Evolutionary conservation across 2,797 vertebrate species (phyloP).

Genomic region (Galago senegalensis): DNA sequence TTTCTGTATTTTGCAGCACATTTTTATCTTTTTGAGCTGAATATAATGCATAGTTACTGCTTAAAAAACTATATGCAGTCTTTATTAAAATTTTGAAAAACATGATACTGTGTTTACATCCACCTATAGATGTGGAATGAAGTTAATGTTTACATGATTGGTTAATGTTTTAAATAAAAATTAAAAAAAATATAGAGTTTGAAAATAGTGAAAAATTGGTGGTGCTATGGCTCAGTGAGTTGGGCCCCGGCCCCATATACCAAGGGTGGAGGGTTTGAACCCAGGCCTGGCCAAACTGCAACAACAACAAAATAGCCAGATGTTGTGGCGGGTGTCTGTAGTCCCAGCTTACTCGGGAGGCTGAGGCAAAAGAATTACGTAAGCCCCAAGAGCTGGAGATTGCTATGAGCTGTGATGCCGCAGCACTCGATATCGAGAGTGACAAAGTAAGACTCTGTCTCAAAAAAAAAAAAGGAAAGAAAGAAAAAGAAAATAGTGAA

Average conservation of each 20-base stretch:
- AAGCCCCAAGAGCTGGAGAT: too few relatives aligned
- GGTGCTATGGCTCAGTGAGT: too few relatives aligned
- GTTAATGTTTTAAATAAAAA: constrained; percentile 37
- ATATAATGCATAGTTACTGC: constrained; percentile 21
- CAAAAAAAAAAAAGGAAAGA: not conserved
- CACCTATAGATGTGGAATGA: not conserved
- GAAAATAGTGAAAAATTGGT: constrained; percentile 44
- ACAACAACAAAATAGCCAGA: too few relatives aligned
- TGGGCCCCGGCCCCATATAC: too few relatives aligned
- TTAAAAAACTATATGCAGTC: not conserved
- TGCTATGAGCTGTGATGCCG: too few relatives aligned
- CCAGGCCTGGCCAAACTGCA: too few relatives aligned
- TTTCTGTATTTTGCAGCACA: constrained; percentile 80
- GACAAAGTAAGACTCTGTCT: too few relatives aligned
- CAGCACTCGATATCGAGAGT: too few relatives aligned
- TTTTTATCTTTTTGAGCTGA: constrained; percentile 67
- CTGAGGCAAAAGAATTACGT: too few relatives aligned
- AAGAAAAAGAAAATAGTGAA: constrained; percentile 36
- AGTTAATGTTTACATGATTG: constrained; percentile 29
- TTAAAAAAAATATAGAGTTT: not conserved
- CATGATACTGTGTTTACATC: not conserved
- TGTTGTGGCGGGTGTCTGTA: too few relatives aligned
- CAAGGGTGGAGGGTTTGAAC: too few relatives aligned
- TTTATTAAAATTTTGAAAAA: constrained; percentile 56
- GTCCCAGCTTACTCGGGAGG: too few relatives aligned